These are phyloP conservation scores for Muscicapa adusta DNA, from an alignment of 2,113 vertebrate genomes.

Conservation along the genomic window DNA sequence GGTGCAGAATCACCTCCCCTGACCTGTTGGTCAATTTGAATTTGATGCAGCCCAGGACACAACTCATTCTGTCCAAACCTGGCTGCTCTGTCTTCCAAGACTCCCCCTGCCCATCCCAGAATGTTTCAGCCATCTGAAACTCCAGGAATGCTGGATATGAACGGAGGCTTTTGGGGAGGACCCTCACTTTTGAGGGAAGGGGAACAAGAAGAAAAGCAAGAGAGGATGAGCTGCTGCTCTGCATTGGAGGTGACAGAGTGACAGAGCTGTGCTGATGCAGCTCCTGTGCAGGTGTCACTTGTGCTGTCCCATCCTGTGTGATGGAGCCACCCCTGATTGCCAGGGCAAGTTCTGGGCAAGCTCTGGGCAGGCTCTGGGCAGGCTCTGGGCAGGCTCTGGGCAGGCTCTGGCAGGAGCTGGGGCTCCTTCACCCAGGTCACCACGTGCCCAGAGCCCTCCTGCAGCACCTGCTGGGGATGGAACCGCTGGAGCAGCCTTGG, in stretches of 20 bases:
- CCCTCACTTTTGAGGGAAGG: not conserved
- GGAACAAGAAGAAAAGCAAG: not conserved
- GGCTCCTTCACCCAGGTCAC: fast-evolving
- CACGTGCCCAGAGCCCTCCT: not conserved
- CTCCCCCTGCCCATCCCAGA: not conserved
- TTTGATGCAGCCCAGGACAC: not conserved
- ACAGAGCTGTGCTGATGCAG: not conserved
- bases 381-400: not conserved
- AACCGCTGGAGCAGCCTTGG: not conserved
- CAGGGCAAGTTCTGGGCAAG: not conserved
- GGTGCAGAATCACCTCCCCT: not conserved
- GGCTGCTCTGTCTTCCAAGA: not conserved
- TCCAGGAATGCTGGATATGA: not conserved
- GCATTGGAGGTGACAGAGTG: fast-evolving
- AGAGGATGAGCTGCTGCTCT: not conserved
- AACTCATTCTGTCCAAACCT: not conserved
- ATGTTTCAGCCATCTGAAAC: not conserved
- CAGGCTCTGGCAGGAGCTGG: not conserved
- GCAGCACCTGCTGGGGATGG: not conserved
- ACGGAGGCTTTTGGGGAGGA: not conserved
- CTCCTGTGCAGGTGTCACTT: fast-evolving
- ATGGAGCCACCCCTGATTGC: not conserved
- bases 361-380: too few species aligned
- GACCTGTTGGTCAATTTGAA: not conserved
- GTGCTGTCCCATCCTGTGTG: fast-evolving